Conservation (phyloP, 2,888 invertebrate species). For the Diabrotica balteata region DNA sequence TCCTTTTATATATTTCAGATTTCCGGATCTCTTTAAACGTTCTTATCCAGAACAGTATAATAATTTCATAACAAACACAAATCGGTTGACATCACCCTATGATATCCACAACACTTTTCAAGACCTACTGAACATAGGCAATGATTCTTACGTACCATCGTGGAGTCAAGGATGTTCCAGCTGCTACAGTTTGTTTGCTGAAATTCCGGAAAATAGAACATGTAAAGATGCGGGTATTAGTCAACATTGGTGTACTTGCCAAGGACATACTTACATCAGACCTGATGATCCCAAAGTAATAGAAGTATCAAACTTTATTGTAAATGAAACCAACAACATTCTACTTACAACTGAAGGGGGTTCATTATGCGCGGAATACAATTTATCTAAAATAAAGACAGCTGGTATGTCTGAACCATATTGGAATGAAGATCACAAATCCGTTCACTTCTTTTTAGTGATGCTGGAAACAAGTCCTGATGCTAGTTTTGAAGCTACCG, state of each 20-base stretch:
- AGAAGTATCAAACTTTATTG: constrained; percentile 61
- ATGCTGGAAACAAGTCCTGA: constrained; percentile 72
- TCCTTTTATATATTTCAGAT: constrained; percentile 75
- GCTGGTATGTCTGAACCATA: constrained; percentile 44
- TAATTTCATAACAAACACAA: constrained; percentile 69
- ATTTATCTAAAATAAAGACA: constrained; percentile 45
- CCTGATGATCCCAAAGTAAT: constrained; percentile 62
- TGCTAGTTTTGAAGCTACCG: constrained; percentile 74
- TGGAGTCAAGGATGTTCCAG: constrained; percentile 66
- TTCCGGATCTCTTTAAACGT: constrained; percentile 69
- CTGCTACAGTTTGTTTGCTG: constrained; percentile 71
- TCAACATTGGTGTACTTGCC: constrained; percentile 79
- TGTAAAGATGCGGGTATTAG: constrained; percentile 73
- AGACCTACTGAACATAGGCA: constrained; percentile 67
- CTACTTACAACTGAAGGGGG: constrained; percentile 61
- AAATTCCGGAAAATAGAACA: constrained; percentile 67
- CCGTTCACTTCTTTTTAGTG: constrained; percentile 66
- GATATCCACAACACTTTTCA: constrained; percentile 78
- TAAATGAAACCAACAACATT: constrained; percentile 30
- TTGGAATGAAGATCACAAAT: constrained; percentile 41
- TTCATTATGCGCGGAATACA: constrained; percentile 43
- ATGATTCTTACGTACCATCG: constrained; percentile 50
- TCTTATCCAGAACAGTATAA: constrained; percentile 65
- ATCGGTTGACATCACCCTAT: constrained; percentile 76
- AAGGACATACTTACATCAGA: constrained; percentile 62